Conservation (phyloP, 2,888 invertebrate species). For the Parnassius orleans region DNA sequence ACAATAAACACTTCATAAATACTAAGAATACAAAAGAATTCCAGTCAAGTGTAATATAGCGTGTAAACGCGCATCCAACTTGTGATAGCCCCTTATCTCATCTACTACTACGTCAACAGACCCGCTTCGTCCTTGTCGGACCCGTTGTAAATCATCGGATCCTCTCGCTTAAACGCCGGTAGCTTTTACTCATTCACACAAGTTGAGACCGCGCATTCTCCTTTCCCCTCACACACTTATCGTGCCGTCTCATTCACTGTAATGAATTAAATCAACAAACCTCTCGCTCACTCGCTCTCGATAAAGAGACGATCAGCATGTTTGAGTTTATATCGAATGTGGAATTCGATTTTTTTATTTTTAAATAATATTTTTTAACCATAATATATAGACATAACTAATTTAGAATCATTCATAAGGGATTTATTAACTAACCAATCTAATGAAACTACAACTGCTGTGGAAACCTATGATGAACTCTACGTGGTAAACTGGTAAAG, state of each 20-base stretch:
- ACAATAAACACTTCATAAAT: constrained; percentile 14
- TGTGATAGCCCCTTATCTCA: constrained; percentile 79
- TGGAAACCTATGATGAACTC: too few species aligned
- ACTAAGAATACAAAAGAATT: constrained; percentile 28
- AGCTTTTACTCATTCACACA: constrained; percentile 59
- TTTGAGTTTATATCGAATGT: constrained; percentile 68
- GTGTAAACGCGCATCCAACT: constrained; percentile 56
- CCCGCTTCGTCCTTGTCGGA: constrained; percentile 52
- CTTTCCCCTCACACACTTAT: constrained; percentile 52
- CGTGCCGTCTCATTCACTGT: constrained; percentile 58
- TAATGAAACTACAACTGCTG: too few species aligned
- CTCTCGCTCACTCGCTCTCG: constrained; percentile 75
- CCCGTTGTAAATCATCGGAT: constrained; percentile 36
- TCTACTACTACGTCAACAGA: constrained; percentile 78
- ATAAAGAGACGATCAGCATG: constrained; percentile 59
- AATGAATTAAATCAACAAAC: constrained; percentile 56
- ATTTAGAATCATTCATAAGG: too few species aligned
- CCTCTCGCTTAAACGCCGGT: constrained; percentile 53
- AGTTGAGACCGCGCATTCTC: constrained; percentile 43
- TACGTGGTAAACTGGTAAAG: too few species aligned
- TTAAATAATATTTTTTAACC: not conserved
- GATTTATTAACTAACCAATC: too few species aligned
- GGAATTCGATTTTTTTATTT: constrained; percentile 50
- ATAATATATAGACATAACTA: too few species aligned
- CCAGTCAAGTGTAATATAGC: constrained; percentile 52